phyloP scores from a whole-genome alignment of 2,113 vertebrate genomes.

The Campylomormyrus tamandua region DNA sequence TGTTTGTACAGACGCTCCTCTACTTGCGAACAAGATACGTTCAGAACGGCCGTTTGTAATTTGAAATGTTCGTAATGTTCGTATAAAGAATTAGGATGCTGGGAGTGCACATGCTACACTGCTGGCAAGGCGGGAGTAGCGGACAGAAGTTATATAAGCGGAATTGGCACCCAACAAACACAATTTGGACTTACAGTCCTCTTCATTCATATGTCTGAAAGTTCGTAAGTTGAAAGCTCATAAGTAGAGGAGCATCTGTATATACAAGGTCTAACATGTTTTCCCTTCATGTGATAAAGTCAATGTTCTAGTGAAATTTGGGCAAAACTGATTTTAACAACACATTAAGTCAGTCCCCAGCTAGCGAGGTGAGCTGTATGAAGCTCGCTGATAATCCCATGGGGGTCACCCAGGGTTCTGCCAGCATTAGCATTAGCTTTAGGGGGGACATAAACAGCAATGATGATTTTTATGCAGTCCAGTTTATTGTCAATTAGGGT shows the following conservation, averaged over 20 bases:
- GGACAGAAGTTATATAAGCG: no score
- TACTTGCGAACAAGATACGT: no score
- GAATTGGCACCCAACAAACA: no score
- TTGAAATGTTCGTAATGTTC: no score
- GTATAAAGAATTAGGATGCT: no score
- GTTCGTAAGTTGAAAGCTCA: no score
- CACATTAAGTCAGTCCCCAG: background rate
- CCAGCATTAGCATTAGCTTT: background rate
- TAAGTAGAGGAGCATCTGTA: no score
- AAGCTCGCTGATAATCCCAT: background rate
- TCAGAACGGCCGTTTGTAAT: no score
- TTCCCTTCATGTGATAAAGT: background rate
- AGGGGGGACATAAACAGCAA: background rate
- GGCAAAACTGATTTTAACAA: background rate
- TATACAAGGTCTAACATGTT: background rate
- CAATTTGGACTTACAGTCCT: no score
- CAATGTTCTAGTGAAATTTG: background rate
- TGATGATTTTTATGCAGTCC: background rate
- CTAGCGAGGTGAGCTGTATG: background rate
- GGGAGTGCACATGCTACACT: no score
- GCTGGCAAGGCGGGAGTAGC: no score
- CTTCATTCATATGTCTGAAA: no score
- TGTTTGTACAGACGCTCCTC: background rate
- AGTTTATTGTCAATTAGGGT: background rate
- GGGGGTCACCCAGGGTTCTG: background rate